Conservation (phyloP, 2,113 vertebrate species). For the Thamnophis sirtalis region DNA sequence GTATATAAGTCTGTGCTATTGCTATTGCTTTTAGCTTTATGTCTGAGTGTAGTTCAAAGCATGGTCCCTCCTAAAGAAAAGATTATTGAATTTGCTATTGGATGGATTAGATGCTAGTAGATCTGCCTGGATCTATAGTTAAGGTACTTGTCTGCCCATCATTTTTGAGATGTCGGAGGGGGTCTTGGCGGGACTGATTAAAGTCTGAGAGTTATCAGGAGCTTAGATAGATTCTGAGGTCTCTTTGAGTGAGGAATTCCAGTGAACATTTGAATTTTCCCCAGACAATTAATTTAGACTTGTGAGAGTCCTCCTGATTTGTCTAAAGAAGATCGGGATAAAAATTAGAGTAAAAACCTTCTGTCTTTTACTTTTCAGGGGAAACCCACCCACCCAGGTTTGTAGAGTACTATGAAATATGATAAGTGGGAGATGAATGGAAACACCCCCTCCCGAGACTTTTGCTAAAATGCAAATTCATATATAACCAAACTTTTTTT, state of each 20-base stretch:
- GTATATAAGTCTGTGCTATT: background rate
- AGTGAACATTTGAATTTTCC: background rate
- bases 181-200: background rate
- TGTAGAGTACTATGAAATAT: background rate
- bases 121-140: background rate
- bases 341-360: background rate
- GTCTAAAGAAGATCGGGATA: background rate
- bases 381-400: background rate
- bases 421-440: background rate
- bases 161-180: background rate
- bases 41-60: background rate
- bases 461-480: background rate
- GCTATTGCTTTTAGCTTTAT: background rate
- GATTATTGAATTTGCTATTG: background rate
- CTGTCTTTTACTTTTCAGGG: background rate
- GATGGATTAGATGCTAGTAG: background rate
- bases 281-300: background rate
- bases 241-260: background rate
- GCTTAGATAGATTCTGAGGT: background rate
- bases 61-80: background rate
- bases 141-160: background rate
- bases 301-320: background rate
- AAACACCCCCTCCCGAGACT: too few species aligned
- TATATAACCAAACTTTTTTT: background rate
- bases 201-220: background rate